Base-by-base conservation (phyloP, 2,797 vertebrate species). In the Rhinatrema bivittatum region DNA sequence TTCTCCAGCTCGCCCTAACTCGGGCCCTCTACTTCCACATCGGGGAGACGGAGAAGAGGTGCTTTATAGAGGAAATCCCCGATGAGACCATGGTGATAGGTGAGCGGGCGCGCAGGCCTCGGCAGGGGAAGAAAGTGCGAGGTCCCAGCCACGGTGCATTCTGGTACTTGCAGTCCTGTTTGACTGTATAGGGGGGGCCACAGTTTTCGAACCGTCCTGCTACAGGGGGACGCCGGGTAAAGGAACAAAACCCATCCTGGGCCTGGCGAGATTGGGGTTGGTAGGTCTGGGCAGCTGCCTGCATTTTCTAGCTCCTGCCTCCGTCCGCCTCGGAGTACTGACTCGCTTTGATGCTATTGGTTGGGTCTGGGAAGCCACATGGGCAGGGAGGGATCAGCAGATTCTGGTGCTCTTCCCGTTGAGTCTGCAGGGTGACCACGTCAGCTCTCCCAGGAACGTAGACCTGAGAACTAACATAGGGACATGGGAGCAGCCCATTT, bases 11-110 rank as follows among this genome's bases (percentile, higher is more conserved):
- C 7, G 43, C 51, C 24, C 52, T 76, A 13, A 56, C 62, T 13
- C 29, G 39, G 4, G 80, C 76, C 0, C 85, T 95, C 2, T 94
- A 95, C 29, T 95, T 96, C 51, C 93, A 94, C 57, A 93, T 96
- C 17, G 90, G 91, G 12, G 93, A 95, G 72, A 95, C 91, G 2
- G 89, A 94, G 75, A 94, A 93, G 39, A 91, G 90, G 42, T 94
- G 90, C 46, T 94, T 94, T 65, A 94, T 92, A 46, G 90, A 93
- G 57, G 91, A 94, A 46, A 93, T 94, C 42, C 91, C 91, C 1
- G 91, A 94, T 41, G 90, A 94, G 66, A 93, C 91, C 34, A 93
- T 94, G 91, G 91, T 94, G 12, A 93, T 93, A 41, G 90, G 91
- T 93, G 57, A 74, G 83, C 29, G 30, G 23, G 20, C 52, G 40